Evolutionary conservation across 2,797 vertebrate genomes (phyloP).

Genomic region (Melanotaenia parkinsoni): DNA sequence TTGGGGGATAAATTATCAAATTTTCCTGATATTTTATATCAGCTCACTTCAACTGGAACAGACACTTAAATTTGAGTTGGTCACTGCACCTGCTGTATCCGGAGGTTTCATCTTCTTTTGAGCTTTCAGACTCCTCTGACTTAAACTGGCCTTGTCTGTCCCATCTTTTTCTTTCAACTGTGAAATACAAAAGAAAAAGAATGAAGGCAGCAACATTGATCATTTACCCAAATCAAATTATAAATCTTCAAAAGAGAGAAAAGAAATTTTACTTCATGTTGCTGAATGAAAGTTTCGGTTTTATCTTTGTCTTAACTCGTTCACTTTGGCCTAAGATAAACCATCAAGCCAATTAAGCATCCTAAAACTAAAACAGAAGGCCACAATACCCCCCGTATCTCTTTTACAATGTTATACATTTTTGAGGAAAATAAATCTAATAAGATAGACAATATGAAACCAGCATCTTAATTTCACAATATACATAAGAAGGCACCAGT

Average conservation of each 20-base stretch:
- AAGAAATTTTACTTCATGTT: neutral
- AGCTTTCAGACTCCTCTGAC: conserved; percentile 76
- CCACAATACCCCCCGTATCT: neutral
- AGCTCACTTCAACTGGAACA: conserved; percentile 20
- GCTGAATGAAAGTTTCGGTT: neutral
- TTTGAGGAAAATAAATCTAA: neutral
- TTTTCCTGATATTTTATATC: conserved; percentile 14
- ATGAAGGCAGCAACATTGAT: conserved; percentile 5
- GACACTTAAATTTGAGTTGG: conserved; percentile 15
- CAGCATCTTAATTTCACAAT: conserved; percentile 10
- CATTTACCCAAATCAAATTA: neutral
- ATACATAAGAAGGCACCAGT: neutral
- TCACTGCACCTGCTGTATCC: conserved; percentile 84
- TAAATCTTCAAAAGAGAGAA: neutral
- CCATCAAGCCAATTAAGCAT: neutral
- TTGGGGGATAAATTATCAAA: neutral
- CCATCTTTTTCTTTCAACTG: conserved; percentile 82
- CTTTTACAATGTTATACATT: neutral
- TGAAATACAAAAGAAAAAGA: conserved; percentile 33
- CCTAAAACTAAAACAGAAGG: neutral
- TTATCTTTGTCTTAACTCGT: neutral
- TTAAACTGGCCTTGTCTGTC: conserved; percentile 80
- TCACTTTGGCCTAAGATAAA: conserved; percentile 13
- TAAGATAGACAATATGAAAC: neutral
- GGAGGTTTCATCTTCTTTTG: conserved; percentile 87